A percentile compares a stretch with the other conserved stretches of the same genome.
Evolutionary conservation across 2,113 vertebrate species (phyloP).

Genomic region (zebrafish (Danio rerio)): GRCz12tu NC_133183.1:9555001-9555500

Average conservation of each 20-base stretch:
- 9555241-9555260: neutral
- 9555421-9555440: no score
- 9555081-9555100: constrained; percentile 25
- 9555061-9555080: constrained; percentile 39
- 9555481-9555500: no score
- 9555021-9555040: constrained; percentile 16
- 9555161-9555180: neutral
- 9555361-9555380: no score
- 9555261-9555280: neutral
- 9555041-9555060: constrained; percentile 25
- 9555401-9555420: no score
- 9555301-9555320: neutral
- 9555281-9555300: neutral
- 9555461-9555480: no score
- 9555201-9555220: neutral
- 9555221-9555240: no score
- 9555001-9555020: no score
- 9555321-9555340: neutral
- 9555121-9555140: constrained; percentile 7
- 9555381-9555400: no score
- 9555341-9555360: no score
- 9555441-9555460: no score
- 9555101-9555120: neutral
- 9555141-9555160: constrained; percentile 34
- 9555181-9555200: constrained; percentile 10